These are phyloP conservation scores for Darevskia mixta DNA, from an alignment of 2,797 vertebrate genomes.

Conservation along the genomic window DNA sequence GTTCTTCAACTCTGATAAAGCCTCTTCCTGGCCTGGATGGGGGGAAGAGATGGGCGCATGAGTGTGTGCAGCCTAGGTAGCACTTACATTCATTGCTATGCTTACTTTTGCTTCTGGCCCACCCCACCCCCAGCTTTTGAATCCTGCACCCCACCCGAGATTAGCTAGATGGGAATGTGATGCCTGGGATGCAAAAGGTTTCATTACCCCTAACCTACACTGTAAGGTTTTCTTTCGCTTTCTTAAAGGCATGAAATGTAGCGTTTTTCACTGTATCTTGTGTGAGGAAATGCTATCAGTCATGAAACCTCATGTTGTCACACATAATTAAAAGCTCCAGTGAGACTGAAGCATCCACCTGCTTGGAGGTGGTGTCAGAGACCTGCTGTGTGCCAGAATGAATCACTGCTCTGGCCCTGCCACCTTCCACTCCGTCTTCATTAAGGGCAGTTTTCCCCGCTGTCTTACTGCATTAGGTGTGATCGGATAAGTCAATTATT, in stretches of 20 bases:
- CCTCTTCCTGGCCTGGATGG: too few relatives aligned
- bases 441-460: background rate
- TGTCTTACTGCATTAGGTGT: background rate
- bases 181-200: too few relatives aligned
- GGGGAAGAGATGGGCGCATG: too few relatives aligned
- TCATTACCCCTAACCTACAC: too few relatives aligned
- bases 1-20: too few relatives aligned
- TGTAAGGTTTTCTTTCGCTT: background rate
- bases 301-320: background rate
- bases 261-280: background rate
- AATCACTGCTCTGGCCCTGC: background rate
- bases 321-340: background rate
- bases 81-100: too few relatives aligned
- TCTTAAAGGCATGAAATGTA: background rate
- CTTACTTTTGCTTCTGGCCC: too few relatives aligned
- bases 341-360: background rate
- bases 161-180: too few relatives aligned
- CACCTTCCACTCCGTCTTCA: background rate
- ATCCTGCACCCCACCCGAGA: too few relatives aligned
- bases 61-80: too few relatives aligned
- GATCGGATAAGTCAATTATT: background rate
- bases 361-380: background rate
- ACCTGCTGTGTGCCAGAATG: background rate
- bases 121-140: too few relatives aligned
- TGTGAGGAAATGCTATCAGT: background rate